Evolutionary conservation across 2,888 invertebrate species (phyloP).

Genomic region (Eilema caniola): DNA sequence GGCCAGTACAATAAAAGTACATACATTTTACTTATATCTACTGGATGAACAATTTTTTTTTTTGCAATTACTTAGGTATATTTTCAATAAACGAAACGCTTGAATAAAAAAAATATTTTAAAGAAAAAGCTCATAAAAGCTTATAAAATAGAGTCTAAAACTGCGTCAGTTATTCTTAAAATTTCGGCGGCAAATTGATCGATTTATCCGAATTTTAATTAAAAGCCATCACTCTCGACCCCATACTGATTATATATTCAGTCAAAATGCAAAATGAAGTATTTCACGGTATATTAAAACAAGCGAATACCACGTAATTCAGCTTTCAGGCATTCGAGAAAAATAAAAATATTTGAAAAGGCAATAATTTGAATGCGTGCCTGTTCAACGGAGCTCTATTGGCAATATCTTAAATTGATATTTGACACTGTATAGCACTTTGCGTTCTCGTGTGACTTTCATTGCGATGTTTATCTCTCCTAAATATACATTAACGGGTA

Average conservation of each 20-base stretch:
- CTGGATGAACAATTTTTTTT: too few species aligned
- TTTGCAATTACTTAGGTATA: too few species aligned
- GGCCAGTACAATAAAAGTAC: not conserved
- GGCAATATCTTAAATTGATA: slow-evolving; percentile 75
- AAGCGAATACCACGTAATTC: slow-evolving; percentile 44
- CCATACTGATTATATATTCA: slow-evolving; percentile 44
- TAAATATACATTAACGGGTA: slow-evolving; percentile 62
- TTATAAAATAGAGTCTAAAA: slow-evolving; percentile 18
- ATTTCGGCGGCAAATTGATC: slow-evolving; percentile 27
- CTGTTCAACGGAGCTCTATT: slow-evolving; percentile 46
- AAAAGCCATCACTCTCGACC: slow-evolving; percentile 35
- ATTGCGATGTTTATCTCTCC: slow-evolving; percentile 62
- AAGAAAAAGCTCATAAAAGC: slow-evolving; percentile 12
- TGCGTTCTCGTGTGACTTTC: slow-evolving; percentile 65
- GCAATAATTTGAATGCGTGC: slow-evolving; percentile 53
- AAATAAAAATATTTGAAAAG: slow-evolving; percentile 39
- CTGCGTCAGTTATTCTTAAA: slow-evolving; percentile 21
- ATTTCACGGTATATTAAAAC: slow-evolving; percentile 43
- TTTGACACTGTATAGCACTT: slow-evolving; percentile 67
- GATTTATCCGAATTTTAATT: slow-evolving; percentile 46
- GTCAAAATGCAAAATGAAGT: slow-evolving; percentile 51
- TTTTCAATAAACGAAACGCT: not conserved
- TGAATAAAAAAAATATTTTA: not conserved
- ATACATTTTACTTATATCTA: too few species aligned
- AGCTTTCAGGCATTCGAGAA: slow-evolving; percentile 28